Conservation (phyloP, 2,888 invertebrate species). For the Sesia bembeciformis region DNA sequence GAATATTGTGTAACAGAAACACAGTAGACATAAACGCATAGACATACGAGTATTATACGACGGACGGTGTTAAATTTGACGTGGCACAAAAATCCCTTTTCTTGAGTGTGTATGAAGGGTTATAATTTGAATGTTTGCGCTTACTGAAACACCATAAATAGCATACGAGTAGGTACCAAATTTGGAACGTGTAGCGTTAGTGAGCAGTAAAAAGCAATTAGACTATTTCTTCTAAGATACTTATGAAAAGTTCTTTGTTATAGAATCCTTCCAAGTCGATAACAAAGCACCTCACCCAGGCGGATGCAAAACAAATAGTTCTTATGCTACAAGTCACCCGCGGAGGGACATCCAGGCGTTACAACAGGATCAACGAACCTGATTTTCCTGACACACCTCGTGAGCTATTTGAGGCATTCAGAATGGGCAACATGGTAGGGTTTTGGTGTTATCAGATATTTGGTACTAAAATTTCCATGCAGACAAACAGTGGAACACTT, state of each 20-base stretch:
- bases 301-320: not conserved
- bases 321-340: constrained; percentile 18
- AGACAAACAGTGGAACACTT: not conserved
- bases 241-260: not conserved
- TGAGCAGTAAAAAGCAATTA: too few species aligned
- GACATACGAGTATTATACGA: too few species aligned
- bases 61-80: too few species aligned
- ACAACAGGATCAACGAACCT: constrained; percentile 16
- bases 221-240: too few species aligned
- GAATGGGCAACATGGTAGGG: constrained; percentile 18
- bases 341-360: constrained; percentile 14
- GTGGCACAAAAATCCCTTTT: too few species aligned
- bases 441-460: not conserved
- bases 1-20: too few species aligned
- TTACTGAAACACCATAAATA: too few species aligned
- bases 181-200: too few species aligned
- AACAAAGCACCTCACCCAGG: not conserved
- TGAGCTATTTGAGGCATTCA: constrained; percentile 16
- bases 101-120: too few species aligned
- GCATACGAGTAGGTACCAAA: too few species aligned
- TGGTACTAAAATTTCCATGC: not conserved
- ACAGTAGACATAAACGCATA: too few species aligned
- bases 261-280: constrained; percentile 15
- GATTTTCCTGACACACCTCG: constrained; percentile 26
- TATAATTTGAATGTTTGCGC: too few species aligned